phyloP scores from a whole-genome alignment of 1,140 invertebrate species.

The Myzus persicae region DNA sequence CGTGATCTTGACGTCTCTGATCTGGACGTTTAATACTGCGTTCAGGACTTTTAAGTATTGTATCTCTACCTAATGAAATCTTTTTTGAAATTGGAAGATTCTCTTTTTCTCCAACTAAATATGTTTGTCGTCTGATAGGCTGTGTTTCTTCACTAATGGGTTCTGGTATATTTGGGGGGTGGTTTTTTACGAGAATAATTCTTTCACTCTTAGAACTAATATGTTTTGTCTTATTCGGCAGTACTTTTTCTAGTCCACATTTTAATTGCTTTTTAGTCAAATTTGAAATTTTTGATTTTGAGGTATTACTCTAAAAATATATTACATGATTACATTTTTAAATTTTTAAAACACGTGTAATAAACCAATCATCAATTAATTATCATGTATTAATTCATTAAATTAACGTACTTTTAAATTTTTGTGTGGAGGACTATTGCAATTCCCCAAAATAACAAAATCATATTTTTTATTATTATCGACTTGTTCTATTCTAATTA shows the following conservation, averaged over 20 bases:
- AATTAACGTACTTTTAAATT: not conserved
- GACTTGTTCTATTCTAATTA: constrained; percentile 47
- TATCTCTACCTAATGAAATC: constrained; percentile 34
- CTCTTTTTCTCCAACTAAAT: constrained; percentile 46
- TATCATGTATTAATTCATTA: not conserved
- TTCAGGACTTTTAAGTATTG: constrained; percentile 39
- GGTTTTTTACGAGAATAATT: not conserved
- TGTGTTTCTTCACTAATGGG: not conserved
- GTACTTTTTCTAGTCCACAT: not conserved
- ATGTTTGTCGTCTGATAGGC: constrained; percentile 32
- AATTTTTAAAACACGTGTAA: not conserved
- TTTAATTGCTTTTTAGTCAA: not conserved
- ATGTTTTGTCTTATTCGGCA: not conserved
- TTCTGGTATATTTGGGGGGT: not conserved
- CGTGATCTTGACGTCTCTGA: constrained; percentile 33
- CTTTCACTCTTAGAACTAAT: not conserved
- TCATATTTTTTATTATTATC: constrained; percentile 49
- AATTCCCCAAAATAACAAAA: constrained; percentile 52
- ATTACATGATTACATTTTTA: not conserved
- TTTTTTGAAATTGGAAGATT: constrained; percentile 49
- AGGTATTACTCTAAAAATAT: not conserved
- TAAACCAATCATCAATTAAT: not conserved
- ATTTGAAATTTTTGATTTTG: constrained; percentile 30
- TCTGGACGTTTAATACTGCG: constrained; percentile 47
- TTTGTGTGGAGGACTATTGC: constrained; percentile 25